These are phyloP conservation scores for Xanthorhoe designata DNA, from an alignment of 2,888 invertebrate genomes.

Conservation along the genomic window DNA sequence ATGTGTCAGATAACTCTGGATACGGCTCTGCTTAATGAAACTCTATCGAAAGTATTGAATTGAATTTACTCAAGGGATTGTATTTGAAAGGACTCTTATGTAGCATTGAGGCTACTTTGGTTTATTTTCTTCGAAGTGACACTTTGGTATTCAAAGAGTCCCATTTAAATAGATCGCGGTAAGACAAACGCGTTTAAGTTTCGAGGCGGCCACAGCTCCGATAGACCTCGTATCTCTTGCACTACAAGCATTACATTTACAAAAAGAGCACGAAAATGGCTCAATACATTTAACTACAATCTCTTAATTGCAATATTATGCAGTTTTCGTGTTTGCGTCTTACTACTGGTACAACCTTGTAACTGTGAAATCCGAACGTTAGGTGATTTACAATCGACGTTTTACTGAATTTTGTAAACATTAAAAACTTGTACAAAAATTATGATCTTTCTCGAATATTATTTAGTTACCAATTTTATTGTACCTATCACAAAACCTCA, in stretches of 20 bases:
- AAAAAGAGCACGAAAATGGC: conserved; percentile 81
- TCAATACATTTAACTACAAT: conserved; percentile 75
- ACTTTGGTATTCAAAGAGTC: background rate
- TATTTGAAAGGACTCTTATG: conserved; percentile 23
- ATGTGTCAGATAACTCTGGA: conserved; percentile 18
- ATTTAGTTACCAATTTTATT: conserved; percentile 80
- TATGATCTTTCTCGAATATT: conserved; percentile 69
- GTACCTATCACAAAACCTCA: conserved; percentile 82
- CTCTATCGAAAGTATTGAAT: conserved; percentile 15
- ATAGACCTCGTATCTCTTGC: conserved; percentile 32
- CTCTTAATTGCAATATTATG: conserved; percentile 73
- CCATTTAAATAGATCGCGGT: background rate
- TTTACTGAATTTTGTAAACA: conserved; percentile 49
- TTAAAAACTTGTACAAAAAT: conserved; percentile 78
- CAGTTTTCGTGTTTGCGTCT: conserved; percentile 71
- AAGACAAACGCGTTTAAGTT: background rate
- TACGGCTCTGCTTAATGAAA: conserved; percentile 9
- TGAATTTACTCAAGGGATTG: conserved; percentile 12
- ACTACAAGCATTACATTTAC: conserved; percentile 77
- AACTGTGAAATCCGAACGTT: conserved; percentile 54
- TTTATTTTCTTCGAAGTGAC: background rate
- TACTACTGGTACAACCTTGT: conserved; percentile 44
- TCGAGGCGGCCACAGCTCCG: conserved; percentile 13
- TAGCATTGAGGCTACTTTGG: background rate
- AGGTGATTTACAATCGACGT: conserved; percentile 55